Evolutionary conservation across 2,113 vertebrate genomes (phyloP), one percentile per base, ranked within the genome.

Genomic region (Gobio gobio): DNA sequence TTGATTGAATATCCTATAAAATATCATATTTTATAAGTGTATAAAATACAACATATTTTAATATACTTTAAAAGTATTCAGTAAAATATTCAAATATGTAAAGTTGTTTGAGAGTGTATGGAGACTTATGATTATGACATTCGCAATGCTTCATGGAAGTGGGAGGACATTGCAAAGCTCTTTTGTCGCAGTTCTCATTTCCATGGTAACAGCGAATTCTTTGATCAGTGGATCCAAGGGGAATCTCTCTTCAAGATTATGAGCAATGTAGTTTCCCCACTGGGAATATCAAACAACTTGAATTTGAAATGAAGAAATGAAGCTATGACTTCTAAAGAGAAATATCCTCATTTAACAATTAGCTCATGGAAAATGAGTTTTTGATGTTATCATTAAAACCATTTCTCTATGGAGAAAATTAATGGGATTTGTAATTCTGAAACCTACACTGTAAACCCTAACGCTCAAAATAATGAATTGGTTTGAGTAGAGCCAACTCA

Each of bases 181-280:
- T 72, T 72, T 43, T 72, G 68, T 36, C 5, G 70, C 40, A 73
- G 22, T 73, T 45, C 20, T 73, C 22, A 45, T 73, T 73, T 73
- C 70, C 40, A 73, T 73, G 70, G 70, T 14, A 14, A 73, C 70
- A 73, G 36, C 10, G 10, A 45, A 14, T 73, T 47, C 40, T 47
- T 10, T 3, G 40, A 73, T 73, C 43, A 45, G 10, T 24, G 2
- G 10, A 73, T 5, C 40, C 20, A 13, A 24, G 40, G 40, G 22
- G 22, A 73, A 24, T 7, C 10, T n/a, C 40, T 72, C 1, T 10
- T 45, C 70, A 73, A 45, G 40, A 73, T 45, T 47, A 14, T 47
- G 40, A 73, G 22, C 13, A 47, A 47, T 47, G 2, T 24, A 13
- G 5, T 73, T 45, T 45, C 22, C 2, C 70, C 22, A 73, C n/a